These are phyloP conservation scores for Bambusicola thoracicus DNA, from an alignment of 2,113 vertebrate species.

Conservation along the genomic window DNA sequence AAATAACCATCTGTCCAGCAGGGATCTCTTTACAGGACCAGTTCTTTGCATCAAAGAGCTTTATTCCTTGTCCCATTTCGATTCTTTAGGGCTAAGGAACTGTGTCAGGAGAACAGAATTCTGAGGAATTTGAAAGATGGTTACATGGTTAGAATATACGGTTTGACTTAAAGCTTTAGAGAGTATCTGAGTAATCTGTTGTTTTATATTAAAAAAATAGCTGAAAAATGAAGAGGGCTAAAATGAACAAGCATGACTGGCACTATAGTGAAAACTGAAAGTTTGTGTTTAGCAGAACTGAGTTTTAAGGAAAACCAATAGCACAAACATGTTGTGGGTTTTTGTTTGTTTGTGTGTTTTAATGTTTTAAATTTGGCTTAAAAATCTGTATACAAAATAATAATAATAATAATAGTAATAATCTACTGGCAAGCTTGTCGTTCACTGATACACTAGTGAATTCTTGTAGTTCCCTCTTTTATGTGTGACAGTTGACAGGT, in stretches of 20 bases:
- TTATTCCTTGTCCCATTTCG: slow-evolving; percentile 45
- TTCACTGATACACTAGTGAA: not conserved
- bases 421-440: not conserved
- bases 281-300: not conserved
- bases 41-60: slow-evolving; percentile 11
- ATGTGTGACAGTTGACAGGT: not conserved
- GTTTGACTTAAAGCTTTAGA: not conserved
- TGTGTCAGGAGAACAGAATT: slow-evolving; percentile 26
- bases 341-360: too few species aligned
- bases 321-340: not conserved
- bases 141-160: not conserved
- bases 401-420: not conserved
- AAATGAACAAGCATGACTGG: not conserved
- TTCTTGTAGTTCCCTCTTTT: not conserved
- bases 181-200: not conserved
- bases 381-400: not conserved
- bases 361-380: not conserved
- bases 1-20: slow-evolving; percentile 68
- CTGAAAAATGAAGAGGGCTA: not conserved
- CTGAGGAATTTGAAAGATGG: not conserved
- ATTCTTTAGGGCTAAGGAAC: not conserved
- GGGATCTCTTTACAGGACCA: slow-evolving; percentile 60
- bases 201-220: not conserved
- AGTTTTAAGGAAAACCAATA: slow-evolving; percentile 53
- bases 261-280: not conserved